Percentiles rank a stretch among this genome's conserved stretches.
These are phyloP conservation scores for Phyllostomus discolor DNA, from an alignment of 2,113 vertebrate genomes.

Conservation along the genomic window DNA sequence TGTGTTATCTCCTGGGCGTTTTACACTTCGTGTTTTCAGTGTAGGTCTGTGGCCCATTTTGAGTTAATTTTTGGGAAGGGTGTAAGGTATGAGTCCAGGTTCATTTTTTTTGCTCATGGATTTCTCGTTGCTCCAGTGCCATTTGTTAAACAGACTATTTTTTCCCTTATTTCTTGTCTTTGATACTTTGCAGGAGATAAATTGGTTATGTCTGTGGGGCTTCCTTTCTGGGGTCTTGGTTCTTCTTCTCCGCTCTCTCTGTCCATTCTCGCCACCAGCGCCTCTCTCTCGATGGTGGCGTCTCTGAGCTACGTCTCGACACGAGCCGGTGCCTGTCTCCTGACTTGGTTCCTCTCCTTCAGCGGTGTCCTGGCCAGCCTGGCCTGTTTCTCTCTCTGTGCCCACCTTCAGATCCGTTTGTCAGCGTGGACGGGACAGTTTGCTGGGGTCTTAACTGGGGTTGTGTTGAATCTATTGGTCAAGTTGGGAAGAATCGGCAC, in stretches of 20 bases:
- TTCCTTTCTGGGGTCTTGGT: neutral
- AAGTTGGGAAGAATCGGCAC: neutral
- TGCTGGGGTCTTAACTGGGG: neutral
- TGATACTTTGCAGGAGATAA: neutral
- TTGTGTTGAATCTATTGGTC: neutral
- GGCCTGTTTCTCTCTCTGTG: too few relatives aligned
- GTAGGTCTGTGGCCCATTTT: neutral
- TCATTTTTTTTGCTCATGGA: neutral
- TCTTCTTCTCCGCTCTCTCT: neutral
- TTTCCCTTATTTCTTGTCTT: neutral
- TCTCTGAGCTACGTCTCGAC: too few relatives aligned
- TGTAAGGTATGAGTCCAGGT: neutral
- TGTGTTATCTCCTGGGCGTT: neutral
- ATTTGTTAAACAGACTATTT: neutral
- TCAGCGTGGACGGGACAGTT: too few relatives aligned
- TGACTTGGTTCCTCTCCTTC: neutral
- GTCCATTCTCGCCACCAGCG: neutral
- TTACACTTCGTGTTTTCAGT: neutral
- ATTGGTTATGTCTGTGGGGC: too few relatives aligned
- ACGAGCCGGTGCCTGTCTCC: neutral
- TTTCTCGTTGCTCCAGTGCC: neutral
- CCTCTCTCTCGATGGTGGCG: neutral
- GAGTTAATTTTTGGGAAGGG: neutral
- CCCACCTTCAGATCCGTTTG: rapidly evolving
- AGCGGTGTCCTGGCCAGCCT: rapidly evolving